These are phyloP conservation scores for Astreopora myriophthalma DNA, from an alignment of 64 coral and sea anemone species.

Conservation along the genomic window DNA sequence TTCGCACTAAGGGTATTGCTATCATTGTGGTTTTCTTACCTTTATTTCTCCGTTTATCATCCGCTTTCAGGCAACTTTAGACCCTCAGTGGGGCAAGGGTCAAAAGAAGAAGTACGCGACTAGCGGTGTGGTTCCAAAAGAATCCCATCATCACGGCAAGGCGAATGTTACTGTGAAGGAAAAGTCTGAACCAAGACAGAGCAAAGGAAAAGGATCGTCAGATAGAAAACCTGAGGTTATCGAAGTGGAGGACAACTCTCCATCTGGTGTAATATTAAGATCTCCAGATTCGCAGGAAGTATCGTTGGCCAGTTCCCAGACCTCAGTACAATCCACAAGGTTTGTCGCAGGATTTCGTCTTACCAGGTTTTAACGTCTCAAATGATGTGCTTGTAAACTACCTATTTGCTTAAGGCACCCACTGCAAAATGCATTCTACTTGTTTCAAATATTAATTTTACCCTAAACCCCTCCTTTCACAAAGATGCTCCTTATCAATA, in stretches of 20 bases:
- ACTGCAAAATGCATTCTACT: no score
- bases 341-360: not conserved
- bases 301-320: not conserved
- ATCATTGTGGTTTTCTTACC: not conserved
- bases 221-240: not conserved
- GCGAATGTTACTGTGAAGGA: not conserved
- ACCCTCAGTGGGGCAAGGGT: not conserved
- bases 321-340: not conserved
- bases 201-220: slow-evolving; percentile 16
- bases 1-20: not conserved
- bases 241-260: slow-evolving; percentile 48
- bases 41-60: not conserved
- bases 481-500: no score
- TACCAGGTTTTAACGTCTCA: no score
- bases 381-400: no score
- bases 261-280: slow-evolving; percentile 65
- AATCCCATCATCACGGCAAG: not conserved
- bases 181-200: not conserved
- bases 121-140: not conserved
- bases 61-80: slow-evolving; percentile 15
- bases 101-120: not conserved
- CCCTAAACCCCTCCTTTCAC: no score
- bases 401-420: no score
- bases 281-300: slow-evolving; percentile 57
- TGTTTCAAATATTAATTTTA: no score